phyloP scores from a whole-genome alignment of 2,113 vertebrate genomes.

The Charina bottae region DNA sequence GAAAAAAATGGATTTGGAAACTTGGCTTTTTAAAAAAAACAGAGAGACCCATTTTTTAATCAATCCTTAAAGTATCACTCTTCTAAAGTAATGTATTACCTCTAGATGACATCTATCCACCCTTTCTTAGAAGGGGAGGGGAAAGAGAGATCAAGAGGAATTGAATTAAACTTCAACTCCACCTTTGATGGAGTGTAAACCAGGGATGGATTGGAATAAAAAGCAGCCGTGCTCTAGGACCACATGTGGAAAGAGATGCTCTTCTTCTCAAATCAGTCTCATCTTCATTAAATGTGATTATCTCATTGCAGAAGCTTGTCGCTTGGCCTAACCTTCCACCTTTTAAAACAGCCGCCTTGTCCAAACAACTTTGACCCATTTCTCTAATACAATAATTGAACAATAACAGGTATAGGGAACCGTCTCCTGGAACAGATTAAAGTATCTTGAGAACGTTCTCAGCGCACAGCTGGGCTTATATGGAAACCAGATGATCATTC shows the following conservation, averaged over 20 bases:
- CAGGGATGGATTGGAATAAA: background rate
- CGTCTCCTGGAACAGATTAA: conserved; percentile 49
- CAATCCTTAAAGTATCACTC: no score
- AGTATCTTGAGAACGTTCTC: conserved; percentile 21
- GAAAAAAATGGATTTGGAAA: background rate
- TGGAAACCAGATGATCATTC: conserved; percentile 62
- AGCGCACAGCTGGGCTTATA: conserved; percentile 48
- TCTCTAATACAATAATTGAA: conserved; percentile 52
- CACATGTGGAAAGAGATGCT: background rate
- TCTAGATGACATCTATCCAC: background rate
- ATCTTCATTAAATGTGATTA: conserved; percentile 20
- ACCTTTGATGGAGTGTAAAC: conserved; percentile 1
- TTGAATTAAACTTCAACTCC: background rate
- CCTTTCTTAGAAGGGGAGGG: background rate
- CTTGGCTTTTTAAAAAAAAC: background rate
- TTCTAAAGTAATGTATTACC: background rate
- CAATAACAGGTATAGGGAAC: conserved; percentile 33
- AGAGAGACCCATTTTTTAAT: background rate
- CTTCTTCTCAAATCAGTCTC: background rate
- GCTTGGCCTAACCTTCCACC: conserved; percentile 5
- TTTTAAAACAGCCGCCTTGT: conserved; percentile 39
- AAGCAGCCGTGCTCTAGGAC: background rate
- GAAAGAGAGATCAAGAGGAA: background rate
- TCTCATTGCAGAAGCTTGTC: conserved; percentile 22
- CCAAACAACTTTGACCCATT: conserved; percentile 49